phyloP scores from a whole-genome alignment of 2,113 vertebrate species.

The Motacilla tschutschensis region DNA sequence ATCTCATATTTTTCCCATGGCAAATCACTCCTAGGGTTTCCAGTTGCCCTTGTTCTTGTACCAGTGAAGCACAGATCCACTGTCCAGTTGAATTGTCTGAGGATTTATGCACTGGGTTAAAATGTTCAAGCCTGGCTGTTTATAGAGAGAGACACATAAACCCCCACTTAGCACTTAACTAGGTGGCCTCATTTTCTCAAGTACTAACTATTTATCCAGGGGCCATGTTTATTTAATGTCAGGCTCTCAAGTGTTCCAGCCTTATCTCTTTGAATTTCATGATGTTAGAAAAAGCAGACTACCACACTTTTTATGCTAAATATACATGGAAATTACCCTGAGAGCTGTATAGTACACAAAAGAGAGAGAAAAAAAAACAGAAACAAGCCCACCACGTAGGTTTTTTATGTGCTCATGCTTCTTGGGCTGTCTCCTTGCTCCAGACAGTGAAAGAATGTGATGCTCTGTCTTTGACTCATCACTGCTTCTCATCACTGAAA shows the following conservation, averaged over 20 bases:
- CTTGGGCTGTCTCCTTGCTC: not conserved
- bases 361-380: not conserved
- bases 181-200: slow-evolving; percentile 47
- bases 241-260: slow-evolving; percentile 14
- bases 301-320: not conserved
- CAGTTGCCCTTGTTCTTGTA: not conserved
- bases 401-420: not conserved
- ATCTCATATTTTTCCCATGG: not conserved
- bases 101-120: not conserved
- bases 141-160: not conserved
- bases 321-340: not conserved
- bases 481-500: not conserved
- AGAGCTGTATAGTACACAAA: not conserved
- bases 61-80: not conserved
- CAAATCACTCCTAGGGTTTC: not conserved
- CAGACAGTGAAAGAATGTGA: not conserved
- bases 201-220: slow-evolving; percentile 4
- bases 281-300: not conserved
- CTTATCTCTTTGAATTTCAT: not conserved
- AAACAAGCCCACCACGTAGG: accelerated
- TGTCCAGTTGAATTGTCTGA: not conserved
- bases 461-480: not conserved
- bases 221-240: slow-evolving; percentile 55
- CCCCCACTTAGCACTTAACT: not conserved
- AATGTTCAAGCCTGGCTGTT: not conserved